A percentile compares a stretch with the other conserved stretches of the same genome.
These are phyloP conservation scores for Helicoverpa assulta DNA, from an alignment of 2,888 invertebrate species.

Conservation along the genomic window DNA sequence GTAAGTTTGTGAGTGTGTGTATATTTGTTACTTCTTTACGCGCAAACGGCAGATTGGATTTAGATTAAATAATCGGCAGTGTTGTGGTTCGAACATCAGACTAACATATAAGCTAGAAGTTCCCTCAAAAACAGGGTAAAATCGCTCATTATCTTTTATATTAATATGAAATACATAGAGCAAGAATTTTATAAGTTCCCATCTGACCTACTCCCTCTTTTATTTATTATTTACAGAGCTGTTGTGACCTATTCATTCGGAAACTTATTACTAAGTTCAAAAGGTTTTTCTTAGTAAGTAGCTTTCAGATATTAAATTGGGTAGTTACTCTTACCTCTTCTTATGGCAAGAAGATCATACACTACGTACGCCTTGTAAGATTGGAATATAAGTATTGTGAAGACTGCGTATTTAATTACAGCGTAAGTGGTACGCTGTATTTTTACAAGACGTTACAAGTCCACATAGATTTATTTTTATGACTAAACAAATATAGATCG, in stretches of 20 bases:
- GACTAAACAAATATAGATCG: constrained; percentile 47
- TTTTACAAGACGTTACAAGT: neutral
- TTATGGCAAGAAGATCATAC: neutral
- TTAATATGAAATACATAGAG: neutral
- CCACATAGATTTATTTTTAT: constrained; percentile 42
- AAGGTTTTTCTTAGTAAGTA: constrained; percentile 2
- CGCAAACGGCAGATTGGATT: too few species aligned
- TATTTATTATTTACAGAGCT: constrained; percentile 2
- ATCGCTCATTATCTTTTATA: neutral
- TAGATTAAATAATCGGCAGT: too few species aligned
- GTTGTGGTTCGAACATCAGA: too few species aligned
- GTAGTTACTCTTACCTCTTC: neutral
- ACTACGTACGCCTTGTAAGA: too few species aligned
- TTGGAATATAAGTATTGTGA: neutral
- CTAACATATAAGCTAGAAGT: too few species aligned
- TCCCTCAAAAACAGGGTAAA: too few species aligned
- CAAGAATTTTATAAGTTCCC: neutral
- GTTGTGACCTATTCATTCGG: neutral
- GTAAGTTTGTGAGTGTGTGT: too few species aligned
- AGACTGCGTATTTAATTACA: neutral
- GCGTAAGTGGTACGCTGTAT: neutral
- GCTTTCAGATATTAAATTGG: neutral
- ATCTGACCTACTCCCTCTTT: neutral
- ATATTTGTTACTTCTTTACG: too few species aligned
- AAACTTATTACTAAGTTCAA: neutral